Conservation (phyloP, 2,888 invertebrate genomes). For the Lepidochrysops patricia region DNA sequence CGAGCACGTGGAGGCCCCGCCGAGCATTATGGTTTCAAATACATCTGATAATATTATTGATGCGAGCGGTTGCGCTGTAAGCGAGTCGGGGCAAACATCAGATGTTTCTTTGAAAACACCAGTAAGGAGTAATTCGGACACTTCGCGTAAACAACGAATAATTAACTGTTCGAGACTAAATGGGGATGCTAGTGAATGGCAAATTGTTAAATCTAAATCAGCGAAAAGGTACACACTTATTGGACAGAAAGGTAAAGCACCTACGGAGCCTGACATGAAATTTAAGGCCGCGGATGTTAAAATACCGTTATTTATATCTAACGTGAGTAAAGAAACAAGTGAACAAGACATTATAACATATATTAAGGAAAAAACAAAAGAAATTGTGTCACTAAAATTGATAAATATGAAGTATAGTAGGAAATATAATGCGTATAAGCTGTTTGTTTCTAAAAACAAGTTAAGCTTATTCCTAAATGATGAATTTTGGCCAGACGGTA, state of each 20-base stretch:
- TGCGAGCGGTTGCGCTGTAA: too few species aligned
- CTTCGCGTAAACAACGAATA: not conserved
- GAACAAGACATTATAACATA: slow-evolving; percentile 20
- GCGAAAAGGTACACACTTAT: not conserved
- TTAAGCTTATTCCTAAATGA: not conserved
- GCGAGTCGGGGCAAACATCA: not conserved
- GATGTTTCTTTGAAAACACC: not conserved
- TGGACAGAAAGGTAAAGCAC: not conserved
- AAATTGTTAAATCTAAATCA: not conserved
- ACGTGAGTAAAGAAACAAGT: not conserved
- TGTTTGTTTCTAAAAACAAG: slow-evolving; percentile 1
- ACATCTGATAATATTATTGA: too few species aligned
- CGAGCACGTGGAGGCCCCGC: slow-evolving; percentile 7
- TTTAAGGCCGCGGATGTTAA: not conserved
- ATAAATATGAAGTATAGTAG: slow-evolving; percentile 18
- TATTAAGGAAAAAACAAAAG: slow-evolving; percentile 17
- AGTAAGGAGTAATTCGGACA: not conserved
- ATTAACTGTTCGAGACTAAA: not conserved
- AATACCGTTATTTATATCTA: not conserved
- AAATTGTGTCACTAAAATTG: slow-evolving; percentile 14
- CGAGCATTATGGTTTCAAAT: slow-evolving; percentile 8
- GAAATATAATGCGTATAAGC: slow-evolving; percentile 23
- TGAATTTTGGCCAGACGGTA: not conserved
- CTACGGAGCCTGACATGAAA: not conserved
- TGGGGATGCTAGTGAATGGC: not conserved